Percentiles rank a stretch among this genome's conserved stretches.
Conservation (phyloP, 2,797 vertebrate genomes). For the Acipenser transmontanus region DNA sequence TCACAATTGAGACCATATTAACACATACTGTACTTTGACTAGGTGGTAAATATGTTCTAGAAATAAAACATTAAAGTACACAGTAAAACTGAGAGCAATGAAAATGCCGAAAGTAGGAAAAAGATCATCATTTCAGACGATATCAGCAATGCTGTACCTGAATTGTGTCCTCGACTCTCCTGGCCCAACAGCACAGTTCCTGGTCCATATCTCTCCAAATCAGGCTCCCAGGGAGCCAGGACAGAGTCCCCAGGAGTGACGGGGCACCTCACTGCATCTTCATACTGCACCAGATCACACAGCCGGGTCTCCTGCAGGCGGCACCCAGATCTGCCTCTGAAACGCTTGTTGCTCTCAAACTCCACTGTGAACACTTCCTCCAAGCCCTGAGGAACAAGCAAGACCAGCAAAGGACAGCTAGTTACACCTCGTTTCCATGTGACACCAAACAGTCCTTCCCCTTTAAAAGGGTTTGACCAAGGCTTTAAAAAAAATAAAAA, state of each 20-base stretch:
- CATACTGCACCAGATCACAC: slow-evolving; percentile 40
- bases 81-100: too few relatives aligned
- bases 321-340: slow-evolving; percentile 24
- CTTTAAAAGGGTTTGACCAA: too few relatives aligned
- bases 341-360: slow-evolving; percentile 33
- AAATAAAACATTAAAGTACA: too few relatives aligned
- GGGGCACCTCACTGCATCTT: slow-evolving; percentile 34
- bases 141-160: slow-evolving; percentile 31
- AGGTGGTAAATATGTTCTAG: too few relatives aligned
- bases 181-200: slow-evolving; percentile 41
- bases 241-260: slow-evolving; percentile 42
- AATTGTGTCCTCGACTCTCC: slow-evolving; percentile 23
- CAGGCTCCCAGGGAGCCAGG: slow-evolving; percentile 41
- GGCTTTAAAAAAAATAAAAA: too few relatives aligned
- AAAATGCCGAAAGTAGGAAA: too few relatives aligned
- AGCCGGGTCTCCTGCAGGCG: slow-evolving; percentile 37
- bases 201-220: slow-evolving; percentile 41
- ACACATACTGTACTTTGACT: too few relatives aligned
- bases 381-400: slow-evolving; percentile 19
- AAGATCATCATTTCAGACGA: too few relatives aligned
- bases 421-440: too few relatives aligned
- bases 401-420: not conserved
- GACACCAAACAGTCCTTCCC: too few relatives aligned
- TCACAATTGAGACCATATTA: too few relatives aligned
- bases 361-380: slow-evolving; percentile 36